Evolutionary conservation across 2,888 invertebrate genomes (phyloP).

Genomic region (Cetonia aurata): DNA sequence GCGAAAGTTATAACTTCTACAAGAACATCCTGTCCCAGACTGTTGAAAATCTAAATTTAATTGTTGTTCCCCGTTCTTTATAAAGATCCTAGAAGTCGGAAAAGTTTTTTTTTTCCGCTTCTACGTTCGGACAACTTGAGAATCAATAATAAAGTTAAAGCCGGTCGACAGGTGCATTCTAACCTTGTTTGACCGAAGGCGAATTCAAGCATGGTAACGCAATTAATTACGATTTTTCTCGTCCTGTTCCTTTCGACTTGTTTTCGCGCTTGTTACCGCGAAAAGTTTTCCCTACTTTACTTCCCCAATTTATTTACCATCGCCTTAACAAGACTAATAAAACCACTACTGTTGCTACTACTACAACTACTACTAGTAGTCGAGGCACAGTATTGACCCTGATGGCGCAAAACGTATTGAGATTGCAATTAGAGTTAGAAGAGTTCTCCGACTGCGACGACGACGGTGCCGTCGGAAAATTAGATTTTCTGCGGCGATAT

Average conservation of each 20-base stretch:
- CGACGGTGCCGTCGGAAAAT: conserved; percentile 4
- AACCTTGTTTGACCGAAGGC: conserved; percentile 19
- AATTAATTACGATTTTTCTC: conserved; percentile 27
- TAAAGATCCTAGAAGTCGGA: not conserved
- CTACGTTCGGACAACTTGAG: conserved; percentile 9
- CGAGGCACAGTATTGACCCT: not conserved
- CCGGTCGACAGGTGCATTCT: conserved; percentile 21
- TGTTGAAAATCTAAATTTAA: conserved; percentile 8
- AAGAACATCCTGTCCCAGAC: too few species aligned
- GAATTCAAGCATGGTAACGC: conserved; percentile 26
- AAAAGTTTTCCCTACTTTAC: not conserved
- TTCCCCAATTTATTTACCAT: conserved; percentile 7
- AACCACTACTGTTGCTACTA: not conserved
- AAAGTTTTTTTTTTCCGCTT: conserved; percentile 14
- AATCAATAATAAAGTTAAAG: conserved; percentile 22
- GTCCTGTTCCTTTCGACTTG: not conserved
- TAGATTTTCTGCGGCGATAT: conserved; percentile 27
- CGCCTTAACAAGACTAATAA: conserved; percentile 15
- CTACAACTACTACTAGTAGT: not conserved
- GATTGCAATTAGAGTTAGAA: conserved; percentile 22
- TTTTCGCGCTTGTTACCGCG: not conserved
- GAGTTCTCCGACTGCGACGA: not conserved
- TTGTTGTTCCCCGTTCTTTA: not conserved
- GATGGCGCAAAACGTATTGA: not conserved
- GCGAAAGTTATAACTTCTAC: too few species aligned